These are phyloP conservation scores for Atrichornis clamosus DNA, from an alignment of 2,113 vertebrate genomes.

Conservation along the genomic window DNA sequence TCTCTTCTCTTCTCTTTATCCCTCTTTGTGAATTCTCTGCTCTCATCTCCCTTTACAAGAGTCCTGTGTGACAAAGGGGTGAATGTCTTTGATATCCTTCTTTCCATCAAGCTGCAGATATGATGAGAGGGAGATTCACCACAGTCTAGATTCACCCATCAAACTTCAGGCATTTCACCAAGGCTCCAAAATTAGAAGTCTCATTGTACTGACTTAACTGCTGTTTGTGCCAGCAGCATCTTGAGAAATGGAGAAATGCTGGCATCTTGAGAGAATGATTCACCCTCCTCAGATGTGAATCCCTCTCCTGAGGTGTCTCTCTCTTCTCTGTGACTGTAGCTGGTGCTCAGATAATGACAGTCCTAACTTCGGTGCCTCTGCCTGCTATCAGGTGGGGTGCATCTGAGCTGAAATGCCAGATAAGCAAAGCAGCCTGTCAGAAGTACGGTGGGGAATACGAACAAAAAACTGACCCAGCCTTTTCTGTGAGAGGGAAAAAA, in stretches of 20 bases:
- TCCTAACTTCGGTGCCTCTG: neutral
- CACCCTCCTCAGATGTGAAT: conserved; percentile 62
- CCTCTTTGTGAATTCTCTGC: neutral
- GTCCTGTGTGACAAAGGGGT: neutral
- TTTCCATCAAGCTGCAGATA: neutral
- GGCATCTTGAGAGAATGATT: conserved; percentile 65
- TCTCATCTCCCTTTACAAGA: neutral
- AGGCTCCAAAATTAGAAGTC: conserved; percentile 59
- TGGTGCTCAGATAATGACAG: conserved; percentile 10
- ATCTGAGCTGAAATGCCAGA: neutral
- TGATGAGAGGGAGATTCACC: conserved; percentile 11
- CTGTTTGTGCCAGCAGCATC: conserved; percentile 66
- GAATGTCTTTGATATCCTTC: conserved; percentile 1
- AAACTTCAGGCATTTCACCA: conserved; percentile 40
- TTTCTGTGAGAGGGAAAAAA: neutral
- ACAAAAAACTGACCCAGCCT: neutral
- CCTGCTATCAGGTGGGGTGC: conserved; percentile 15
- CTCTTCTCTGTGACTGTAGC: conserved; percentile 24
- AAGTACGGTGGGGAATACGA: neutral
- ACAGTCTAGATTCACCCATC: conserved; percentile 19
- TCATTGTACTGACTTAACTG: conserved; percentile 62
- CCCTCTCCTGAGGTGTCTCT: conserved; percentile 55
- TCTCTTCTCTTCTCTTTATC: neutral
- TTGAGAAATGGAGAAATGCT: conserved; percentile 54
- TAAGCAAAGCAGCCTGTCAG: conserved; percentile 24